A percentile compares a stretch with the other conserved stretches of the same genome.
phyloP scores from a whole-genome alignment of 2,888 invertebrate genomes.

The Pediacus dermestoides region DNA sequence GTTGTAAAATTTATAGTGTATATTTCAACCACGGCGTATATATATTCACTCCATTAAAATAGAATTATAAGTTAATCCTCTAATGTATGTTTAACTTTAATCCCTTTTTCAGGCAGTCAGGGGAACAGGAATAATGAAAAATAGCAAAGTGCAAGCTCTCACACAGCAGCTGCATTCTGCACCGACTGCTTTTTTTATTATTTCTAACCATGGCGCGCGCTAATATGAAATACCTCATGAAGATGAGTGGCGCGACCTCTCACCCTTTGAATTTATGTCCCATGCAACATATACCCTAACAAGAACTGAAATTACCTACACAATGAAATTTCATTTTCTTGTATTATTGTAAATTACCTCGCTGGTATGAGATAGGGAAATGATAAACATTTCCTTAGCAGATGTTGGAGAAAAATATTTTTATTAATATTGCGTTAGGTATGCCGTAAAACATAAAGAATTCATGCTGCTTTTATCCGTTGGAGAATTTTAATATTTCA shows the following conservation, averaged over 20 bases:
- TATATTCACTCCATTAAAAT: constrained; percentile 18
- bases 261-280: constrained; percentile 4
- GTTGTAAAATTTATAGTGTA: too few relatives aligned
- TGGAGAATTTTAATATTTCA: too few relatives aligned
- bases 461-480: too few relatives aligned
- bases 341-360: not conserved
- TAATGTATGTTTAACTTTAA: constrained; percentile 20
- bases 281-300: too few relatives aligned
- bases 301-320: constrained; percentile 7
- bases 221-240: constrained; percentile 16
- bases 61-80: constrained; percentile 18
- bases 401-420: too few relatives aligned
- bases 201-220: constrained; percentile 5
- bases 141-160: constrained; percentile 8
- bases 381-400: too few relatives aligned
- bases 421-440: too few relatives aligned
- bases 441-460: too few relatives aligned
- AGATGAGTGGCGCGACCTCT: constrained; percentile 12
- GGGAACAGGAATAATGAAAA: constrained; percentile 14
- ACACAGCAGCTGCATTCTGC: constrained; percentile 13
- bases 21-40: too few relatives aligned
- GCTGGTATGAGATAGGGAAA: not conserved
- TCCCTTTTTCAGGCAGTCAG: constrained; percentile 9
- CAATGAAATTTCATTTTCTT: constrained; percentile 10
- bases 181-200: constrained; percentile 3